Base-by-base conservation (phyloP, 2,797 vertebrate genomes). In the Cuniculus paca region DNA sequence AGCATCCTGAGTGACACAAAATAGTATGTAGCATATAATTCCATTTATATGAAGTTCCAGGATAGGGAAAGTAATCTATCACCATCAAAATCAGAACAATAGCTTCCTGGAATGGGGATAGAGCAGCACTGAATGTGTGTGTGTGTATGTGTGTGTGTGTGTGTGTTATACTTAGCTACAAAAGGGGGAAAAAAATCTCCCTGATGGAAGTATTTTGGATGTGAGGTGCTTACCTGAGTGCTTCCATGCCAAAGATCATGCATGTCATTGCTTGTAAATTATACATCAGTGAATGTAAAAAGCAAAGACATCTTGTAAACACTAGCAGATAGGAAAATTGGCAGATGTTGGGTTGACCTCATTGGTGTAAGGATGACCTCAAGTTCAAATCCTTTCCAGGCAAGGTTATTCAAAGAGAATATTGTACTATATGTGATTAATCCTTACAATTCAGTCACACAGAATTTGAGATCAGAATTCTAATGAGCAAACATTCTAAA, bases 241-340 rank as follows among this genome's bases (percentile, higher is more conserved):
- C 39, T 93, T 75, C 45, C 4, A 10, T 77, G 45, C 68, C 87
- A 81, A 81, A 93, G 77, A 80, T 85, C 85, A 90, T 54, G 19
- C 42, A 61, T 93, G 87, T 93, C 85, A 77, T 89, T 90, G 63
- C 52, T 72, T 97, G 22, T 84, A 87, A 95, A 88, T 84, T 90
- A 60, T 68, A 84, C 52, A 52, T 93, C 31, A 68, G 68, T 78
- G 56, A 26, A 83, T 79, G 26, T 82, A 54, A 86, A 92, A 91
- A 92, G 45, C 86, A 91, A 45, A 93, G 79, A 79, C 36, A 31
- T 82, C 54, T 90, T 90, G 61, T 81, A 97, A 95, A 78, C 54
- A 72, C 94, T 74, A 92, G 54, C 54, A 60, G 65, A 61, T 88
- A 63, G 91, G 50, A 95, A 93, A 50, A 14, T 60, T 70, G 58